phyloP scores from a whole-genome alignment of 2,113 vertebrate genomes.

The Riparia riparia region DNA sequence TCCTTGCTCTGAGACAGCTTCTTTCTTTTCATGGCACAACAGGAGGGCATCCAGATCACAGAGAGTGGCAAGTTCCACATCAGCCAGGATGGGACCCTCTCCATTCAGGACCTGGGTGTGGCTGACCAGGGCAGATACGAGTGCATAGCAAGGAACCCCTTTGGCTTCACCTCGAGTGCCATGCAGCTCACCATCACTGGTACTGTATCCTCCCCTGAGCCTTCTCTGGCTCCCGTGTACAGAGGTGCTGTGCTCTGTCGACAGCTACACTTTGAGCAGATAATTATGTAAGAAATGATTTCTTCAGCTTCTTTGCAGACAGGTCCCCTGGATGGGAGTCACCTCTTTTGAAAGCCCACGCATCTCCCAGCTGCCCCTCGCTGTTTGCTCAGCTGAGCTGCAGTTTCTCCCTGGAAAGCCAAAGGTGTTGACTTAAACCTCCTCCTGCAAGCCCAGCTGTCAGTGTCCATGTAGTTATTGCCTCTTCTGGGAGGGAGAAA shows the following conservation, averaged over 20 bases:
- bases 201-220: background rate
- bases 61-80: slow-evolving; percentile 76
- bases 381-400: slow-evolving; percentile 28
- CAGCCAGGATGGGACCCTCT: slow-evolving; percentile 66
- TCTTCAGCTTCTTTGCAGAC: background rate
- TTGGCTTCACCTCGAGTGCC: slow-evolving; percentile 69
- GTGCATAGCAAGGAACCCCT: slow-evolving; percentile 73
- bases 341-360: fast-evolving
- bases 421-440: background rate
- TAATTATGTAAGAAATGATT: background rate
- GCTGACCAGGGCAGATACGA: slow-evolving; percentile 76
- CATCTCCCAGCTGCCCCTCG: background rate
- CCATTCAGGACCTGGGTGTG: slow-evolving; percentile 69
- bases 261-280: background rate
- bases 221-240: fast-evolving
- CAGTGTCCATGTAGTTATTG: background rate
- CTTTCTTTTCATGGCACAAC: background rate
- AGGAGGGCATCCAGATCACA: slow-evolving; percentile 78
- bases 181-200: slow-evolving; percentile 74
- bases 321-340: fast-evolving
- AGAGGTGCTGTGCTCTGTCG: background rate
- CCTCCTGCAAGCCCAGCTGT: background rate
- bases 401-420: background rate
- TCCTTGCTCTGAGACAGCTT: background rate
- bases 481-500: background rate